Evolutionary conservation across 2,113 vertebrate species (phyloP).

Genomic region (Chloropsis hardwickii): DNA sequence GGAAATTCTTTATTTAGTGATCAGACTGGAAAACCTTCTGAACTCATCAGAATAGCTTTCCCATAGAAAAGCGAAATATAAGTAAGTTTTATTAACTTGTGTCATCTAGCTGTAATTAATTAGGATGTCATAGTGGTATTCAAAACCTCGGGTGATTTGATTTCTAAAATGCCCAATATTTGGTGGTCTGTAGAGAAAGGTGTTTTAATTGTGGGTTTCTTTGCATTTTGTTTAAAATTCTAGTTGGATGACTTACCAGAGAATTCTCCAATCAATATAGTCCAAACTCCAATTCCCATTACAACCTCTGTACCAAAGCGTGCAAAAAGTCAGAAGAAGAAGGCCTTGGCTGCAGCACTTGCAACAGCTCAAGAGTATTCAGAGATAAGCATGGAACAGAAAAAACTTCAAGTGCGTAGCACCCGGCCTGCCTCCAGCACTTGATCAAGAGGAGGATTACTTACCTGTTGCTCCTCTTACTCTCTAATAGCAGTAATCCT

Average conservation of each 20-base stretch:
- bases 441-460: background rate
- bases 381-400: conserved; percentile 99
- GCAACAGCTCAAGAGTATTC: conserved; percentile 98
- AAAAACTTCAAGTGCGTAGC: conserved; percentile 87
- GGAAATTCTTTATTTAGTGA: background rate
- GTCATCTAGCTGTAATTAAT: background rate
- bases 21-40: background rate
- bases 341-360: conserved; percentile 93
- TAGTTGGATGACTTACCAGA: conserved; percentile 94
- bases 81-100: background rate
- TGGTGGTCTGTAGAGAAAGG: background rate
- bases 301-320: conserved; percentile 97
- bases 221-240: background rate
- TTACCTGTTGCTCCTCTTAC: background rate
- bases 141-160: background rate
- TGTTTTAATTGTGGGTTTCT: background rate
- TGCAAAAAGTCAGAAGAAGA: conserved; percentile 98
- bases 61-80: background rate
- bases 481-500: background rate
- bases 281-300: conserved; percentile 97
- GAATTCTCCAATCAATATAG: conserved; percentile 96
- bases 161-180: background rate
- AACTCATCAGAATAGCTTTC: background rate
- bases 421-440: background rate
- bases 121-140: background rate